A percentile compares a stretch with the other conserved stretches of the same genome.
These are phyloP conservation scores for Gavia stellata DNA, from an alignment of 2,113 vertebrate genomes.

Conservation along the genomic window DNA sequence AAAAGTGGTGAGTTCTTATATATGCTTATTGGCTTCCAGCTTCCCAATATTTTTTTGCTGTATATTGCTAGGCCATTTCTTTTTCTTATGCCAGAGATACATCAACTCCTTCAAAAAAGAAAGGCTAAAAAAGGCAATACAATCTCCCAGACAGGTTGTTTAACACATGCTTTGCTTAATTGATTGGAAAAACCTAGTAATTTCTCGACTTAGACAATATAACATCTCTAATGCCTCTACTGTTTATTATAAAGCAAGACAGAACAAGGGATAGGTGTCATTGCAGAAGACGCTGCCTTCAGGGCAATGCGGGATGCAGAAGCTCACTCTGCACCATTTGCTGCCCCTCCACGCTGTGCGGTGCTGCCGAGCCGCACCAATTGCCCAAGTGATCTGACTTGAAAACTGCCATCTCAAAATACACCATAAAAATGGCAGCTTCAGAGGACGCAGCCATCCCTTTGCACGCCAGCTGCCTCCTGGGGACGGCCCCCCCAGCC, in stretches of 20 bases:
- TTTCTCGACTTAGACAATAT: neutral
- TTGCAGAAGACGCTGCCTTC: neutral
- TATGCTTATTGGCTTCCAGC: neutral
- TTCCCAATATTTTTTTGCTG: neutral
- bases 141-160: neutral
- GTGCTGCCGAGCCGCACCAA: fast-evolving
- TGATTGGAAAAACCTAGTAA: neutral
- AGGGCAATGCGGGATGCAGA: neutral
- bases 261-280: neutral
- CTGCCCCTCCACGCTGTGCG: neutral
- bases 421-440: neutral
- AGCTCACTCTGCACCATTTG: neutral
- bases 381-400: fast-evolving
- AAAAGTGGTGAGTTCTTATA: neutral
- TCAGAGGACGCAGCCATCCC: neutral
- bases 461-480: neutral
- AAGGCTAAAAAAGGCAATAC: neutral
- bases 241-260: neutral
- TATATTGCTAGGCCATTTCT: neutral
- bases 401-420: neutral
- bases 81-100: neutral
- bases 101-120: neutral
- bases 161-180: neutral
- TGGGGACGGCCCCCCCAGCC: neutral
- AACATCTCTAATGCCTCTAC: neutral